Evolutionary conservation across 1,140 invertebrate genomes (phyloP).

Genomic region (Microplitis demolitor): DNA sequence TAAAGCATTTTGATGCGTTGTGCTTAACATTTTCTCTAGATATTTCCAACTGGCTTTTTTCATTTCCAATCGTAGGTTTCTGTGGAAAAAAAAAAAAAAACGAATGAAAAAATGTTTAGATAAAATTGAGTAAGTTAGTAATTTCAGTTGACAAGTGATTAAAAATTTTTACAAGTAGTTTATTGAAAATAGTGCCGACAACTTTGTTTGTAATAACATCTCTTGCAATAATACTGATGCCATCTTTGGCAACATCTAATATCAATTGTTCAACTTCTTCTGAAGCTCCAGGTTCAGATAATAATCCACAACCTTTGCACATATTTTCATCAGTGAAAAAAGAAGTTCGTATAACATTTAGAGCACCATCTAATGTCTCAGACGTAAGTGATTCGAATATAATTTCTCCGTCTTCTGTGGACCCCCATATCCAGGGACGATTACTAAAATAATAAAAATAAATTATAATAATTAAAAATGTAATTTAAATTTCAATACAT

Average conservation of each 20-base stretch:
- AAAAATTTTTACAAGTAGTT: constrained; percentile 63
- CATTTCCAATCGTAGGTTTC: constrained; percentile 44
- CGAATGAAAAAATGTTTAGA: neutral
- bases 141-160: too few species aligned
- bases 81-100: constrained; percentile 32
- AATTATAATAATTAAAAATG: neutral
- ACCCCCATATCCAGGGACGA: constrained; percentile 45
- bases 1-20: constrained; percentile 60
- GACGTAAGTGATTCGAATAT: constrained; percentile 50
- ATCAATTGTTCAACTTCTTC: constrained; percentile 67
- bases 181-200: constrained; percentile 68
- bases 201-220: constrained; percentile 61
- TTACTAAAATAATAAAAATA: constrained; percentile 20
- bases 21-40: constrained; percentile 64
- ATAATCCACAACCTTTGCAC: constrained; percentile 60
- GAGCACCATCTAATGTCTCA: constrained; percentile 45
- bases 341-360: constrained; percentile 61
- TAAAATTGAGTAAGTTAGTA: neutral
- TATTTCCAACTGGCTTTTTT: constrained; percentile 63
- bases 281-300: constrained; percentile 60
- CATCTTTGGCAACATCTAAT: constrained; percentile 65
- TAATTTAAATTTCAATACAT: too few species aligned
- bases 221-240: constrained; percentile 67
- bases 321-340: constrained; percentile 67
- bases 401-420: constrained; percentile 40